Conservation (phyloP, 1,140 invertebrate species). For the Phortica variegata region DNA sequence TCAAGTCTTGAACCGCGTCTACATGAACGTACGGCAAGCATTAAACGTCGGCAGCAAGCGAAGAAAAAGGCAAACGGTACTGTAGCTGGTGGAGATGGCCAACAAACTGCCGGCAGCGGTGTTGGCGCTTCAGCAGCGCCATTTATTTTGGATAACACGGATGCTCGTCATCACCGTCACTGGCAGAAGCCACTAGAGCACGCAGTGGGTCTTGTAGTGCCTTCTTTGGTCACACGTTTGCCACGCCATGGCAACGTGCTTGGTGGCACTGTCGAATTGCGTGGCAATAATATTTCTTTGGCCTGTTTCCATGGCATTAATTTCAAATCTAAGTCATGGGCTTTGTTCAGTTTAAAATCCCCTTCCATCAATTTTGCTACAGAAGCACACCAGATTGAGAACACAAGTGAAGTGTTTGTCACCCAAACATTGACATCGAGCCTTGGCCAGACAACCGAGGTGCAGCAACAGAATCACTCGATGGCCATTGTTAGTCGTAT, state of each 20-base stretch:
- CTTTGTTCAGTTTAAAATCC: slow-evolving; percentile 90
- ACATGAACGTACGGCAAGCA: slow-evolving; percentile 58
- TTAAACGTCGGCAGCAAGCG: slow-evolving; percentile 56
- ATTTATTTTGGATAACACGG: slow-evolving; percentile 54
- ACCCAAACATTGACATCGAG: slow-evolving; percentile 87
- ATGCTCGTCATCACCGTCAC: slow-evolving; percentile 82
- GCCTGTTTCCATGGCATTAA: slow-evolving; percentile 98
- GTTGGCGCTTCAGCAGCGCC: not conserved
- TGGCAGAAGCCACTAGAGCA: slow-evolving; percentile 74
- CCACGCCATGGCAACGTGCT: slow-evolving; percentile 81
- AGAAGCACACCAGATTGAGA: slow-evolving; percentile 80
- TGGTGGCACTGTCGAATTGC: slow-evolving; percentile 90
- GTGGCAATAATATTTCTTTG: slow-evolving; percentile 88
- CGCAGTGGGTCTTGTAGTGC: slow-evolving; percentile 72
- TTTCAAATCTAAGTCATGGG: slow-evolving; percentile 94
- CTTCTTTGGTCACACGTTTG: slow-evolving; percentile 67
- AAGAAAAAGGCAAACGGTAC: slow-evolving; percentile 55
- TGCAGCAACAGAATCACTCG: slow-evolving; percentile 72
- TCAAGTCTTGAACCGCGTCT: slow-evolving; percentile 69
- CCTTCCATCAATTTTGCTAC: slow-evolving; percentile 94
- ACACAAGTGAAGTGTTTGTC: slow-evolving; percentile 63
- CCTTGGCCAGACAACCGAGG: slow-evolving; percentile 71
- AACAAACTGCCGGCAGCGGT: slow-evolving; percentile 16
- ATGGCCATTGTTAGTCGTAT: slow-evolving; percentile 93
- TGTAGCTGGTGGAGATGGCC: slow-evolving; percentile 1